Base-by-base conservation (phyloP, 2,888 invertebrate genomes). In the Spialia ferax region DNA sequence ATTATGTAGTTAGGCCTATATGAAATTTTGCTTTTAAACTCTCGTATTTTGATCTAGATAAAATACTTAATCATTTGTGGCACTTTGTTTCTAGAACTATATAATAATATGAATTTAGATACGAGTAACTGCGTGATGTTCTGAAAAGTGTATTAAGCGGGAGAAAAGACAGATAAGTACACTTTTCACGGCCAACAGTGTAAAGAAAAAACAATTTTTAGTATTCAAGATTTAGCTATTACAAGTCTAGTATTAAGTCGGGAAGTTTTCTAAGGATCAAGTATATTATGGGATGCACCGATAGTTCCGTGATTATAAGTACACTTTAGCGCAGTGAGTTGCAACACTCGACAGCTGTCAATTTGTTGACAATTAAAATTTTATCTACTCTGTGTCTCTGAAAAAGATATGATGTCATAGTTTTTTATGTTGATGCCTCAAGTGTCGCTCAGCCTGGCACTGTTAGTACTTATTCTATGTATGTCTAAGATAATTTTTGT, bases 161-260 rank as follows among this genome's bases (percentile, higher is more conserved):
- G n/a, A 5, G n/a, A 38, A 38, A 4, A 26, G 6, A 4, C 5
- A 2, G 8, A 3, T 7, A 8, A 42, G 2, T 5, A 48, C 48
- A 23, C 13, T 50, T 50, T 69, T 71, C 71, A 56, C 68, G 73
- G 68, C 70, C 69, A 64, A 70, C 71, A 73, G 73, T 77, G 77
- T 74, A 73, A 72, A 67, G 64, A 60, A 71, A 68, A 18, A 71
- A 69, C 23, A 64, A 35, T 42, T 73, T 71, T 79, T 80, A 85
- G 81, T 82, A 79, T 82, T 81, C 77, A 76, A 79, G 71, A 77
- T 79, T 78, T 85, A 83, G 81, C 76, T 67, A 77, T 78, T 76
- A 77, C 71, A 71, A 76, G 45, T 60, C 38, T 87, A 87, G 80
- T 68, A 71, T 55, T 84, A 88, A 88, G 86, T 76, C 75, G 82